Base-by-base conservation (phyloP, 30 jellyfish, hydroid and myxozoan species). In the Aurelia aurita complex sp. Pacific region DNA sequence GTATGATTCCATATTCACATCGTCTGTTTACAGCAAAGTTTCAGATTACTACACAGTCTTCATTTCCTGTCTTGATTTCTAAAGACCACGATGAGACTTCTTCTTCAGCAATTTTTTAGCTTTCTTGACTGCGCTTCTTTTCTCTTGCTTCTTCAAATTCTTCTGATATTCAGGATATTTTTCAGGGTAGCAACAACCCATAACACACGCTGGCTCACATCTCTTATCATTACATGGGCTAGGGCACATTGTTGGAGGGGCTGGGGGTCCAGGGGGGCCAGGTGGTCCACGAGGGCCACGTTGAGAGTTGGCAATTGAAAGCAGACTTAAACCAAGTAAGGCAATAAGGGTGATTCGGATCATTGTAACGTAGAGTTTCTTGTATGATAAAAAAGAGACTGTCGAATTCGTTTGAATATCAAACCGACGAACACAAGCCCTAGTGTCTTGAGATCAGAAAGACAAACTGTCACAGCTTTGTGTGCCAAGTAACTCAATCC, bases 261-360 rank as follows among this genome's bases (percentile, higher is more conserved):
- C 92, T 3, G 92, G 92, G 7, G 92, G 64, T 5, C 92, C 92
- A 5, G 92, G 92, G 1, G 92, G 85, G 17, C 92, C 92, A 32
- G 92, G 92, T 9, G 92, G 92, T 10, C 92, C 92, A 13, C 81
- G 92, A 1, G 92, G 86, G 32, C 92, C 92, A 70, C 54, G 67
- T 16, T 79, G 89, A 38, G 74, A 19, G 62, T 46, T 46, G 57
- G 2, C 57, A 1, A 46, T 4, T 46, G 57, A 46, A 5, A 46
- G 57, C 57, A 46, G 12, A 9, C 57, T 46, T 9, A 46, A 46
- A 46, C 57, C 15, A 46, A 46, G 57, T 9, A 46, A 4, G 57
- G 15, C 57, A 46, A 46, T 5, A 46, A 6, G 14, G 13, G 57
- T 14, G 14, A 46, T 1, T 46, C 57, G 57, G 11, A 46, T 46